A percentile compares a stretch with the other conserved stretches of the same genome.
phyloP scores from a whole-genome alignment of 1,140 invertebrate genomes.

The Euwallacea similis region DNA sequence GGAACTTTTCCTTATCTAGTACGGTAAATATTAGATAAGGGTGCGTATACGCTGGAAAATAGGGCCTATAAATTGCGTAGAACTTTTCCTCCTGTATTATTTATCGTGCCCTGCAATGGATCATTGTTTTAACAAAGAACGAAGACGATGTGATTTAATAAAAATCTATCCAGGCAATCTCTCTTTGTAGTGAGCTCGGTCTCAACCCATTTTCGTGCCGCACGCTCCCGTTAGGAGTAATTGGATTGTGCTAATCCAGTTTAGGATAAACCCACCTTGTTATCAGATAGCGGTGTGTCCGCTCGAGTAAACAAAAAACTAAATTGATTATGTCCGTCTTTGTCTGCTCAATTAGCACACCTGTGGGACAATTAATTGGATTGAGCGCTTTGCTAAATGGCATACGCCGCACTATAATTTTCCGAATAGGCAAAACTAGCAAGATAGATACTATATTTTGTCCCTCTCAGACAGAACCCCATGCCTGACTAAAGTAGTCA shows the following conservation, averaged over 20 bases:
- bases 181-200: slow-evolving; percentile 7
- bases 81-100: neutral
- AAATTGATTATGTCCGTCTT: neutral
- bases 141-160: slow-evolving; percentile 4
- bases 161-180: slow-evolving; percentile 16
- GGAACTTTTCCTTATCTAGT: slow-evolving; percentile 27
- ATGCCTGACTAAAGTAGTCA: no score
- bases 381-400: no score
- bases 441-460: no score
- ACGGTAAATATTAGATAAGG: slow-evolving; percentile 38
- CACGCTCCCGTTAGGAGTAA: slow-evolving; percentile 21
- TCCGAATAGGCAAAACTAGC: no score
- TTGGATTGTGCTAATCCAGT: slow-evolving; percentile 28
- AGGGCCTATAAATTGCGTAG: slow-evolving; percentile 22
- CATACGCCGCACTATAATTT: no score
- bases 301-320: slow-evolving; percentile 1
- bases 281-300: slow-evolving; percentile 9
- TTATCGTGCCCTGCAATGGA: neutral
- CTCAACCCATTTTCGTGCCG: slow-evolving; percentile 29
- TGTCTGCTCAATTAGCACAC: neutral
- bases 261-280: slow-evolving; percentile 26
- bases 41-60: slow-evolving; percentile 24
- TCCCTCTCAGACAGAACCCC: no score
- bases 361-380: neutral
- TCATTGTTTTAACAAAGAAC: neutral